Conservation (phyloP, 2,888 invertebrate genomes). For the Drosophila mimetica region DNA sequence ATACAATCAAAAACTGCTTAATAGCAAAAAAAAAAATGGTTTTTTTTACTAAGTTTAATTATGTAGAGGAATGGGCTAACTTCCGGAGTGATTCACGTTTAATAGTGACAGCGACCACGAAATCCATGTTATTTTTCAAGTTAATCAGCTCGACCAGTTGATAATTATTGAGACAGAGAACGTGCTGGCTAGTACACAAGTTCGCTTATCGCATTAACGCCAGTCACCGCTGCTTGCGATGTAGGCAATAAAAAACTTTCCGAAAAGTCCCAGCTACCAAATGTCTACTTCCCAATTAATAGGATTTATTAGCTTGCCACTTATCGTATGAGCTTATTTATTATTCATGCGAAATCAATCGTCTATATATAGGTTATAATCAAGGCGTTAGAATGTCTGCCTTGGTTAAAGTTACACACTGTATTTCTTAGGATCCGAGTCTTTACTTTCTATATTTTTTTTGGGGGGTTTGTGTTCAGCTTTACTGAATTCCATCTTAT, state of each 20-base stretch:
- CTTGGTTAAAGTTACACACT: not conserved
- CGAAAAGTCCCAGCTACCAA: conserved; percentile 27
- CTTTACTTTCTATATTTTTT: not conserved
- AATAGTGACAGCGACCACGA: not conserved
- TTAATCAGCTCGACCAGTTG: conserved; percentile 19
- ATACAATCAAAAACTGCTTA: conserved; percentile 29
- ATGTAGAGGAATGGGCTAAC: not conserved
- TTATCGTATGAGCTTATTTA: conserved; percentile 26
- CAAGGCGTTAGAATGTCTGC: not conserved
- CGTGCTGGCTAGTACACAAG: conserved; percentile 4
- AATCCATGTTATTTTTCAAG: conserved; percentile 13
- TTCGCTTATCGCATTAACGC: conserved; percentile 30
- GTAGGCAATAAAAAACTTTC: conserved; percentile 24
- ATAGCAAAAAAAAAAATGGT: not conserved
- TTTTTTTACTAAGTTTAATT: not conserved
- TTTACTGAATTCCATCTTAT: not conserved
- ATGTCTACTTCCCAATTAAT: conserved; percentile 15
- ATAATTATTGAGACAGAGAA: conserved; percentile 15
- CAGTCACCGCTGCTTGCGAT: conserved; percentile 28
- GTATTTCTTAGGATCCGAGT: not conserved
- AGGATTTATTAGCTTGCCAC: conserved; percentile 13
- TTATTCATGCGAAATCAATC: conserved; percentile 14
- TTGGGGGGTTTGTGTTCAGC: not conserved
- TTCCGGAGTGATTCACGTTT: conserved; percentile 14
- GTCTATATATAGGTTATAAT: not conserved